Evolutionary conservation across 2,113 vertebrate species (phyloP).

Genomic region (Galeopterus variegatus): DNA sequence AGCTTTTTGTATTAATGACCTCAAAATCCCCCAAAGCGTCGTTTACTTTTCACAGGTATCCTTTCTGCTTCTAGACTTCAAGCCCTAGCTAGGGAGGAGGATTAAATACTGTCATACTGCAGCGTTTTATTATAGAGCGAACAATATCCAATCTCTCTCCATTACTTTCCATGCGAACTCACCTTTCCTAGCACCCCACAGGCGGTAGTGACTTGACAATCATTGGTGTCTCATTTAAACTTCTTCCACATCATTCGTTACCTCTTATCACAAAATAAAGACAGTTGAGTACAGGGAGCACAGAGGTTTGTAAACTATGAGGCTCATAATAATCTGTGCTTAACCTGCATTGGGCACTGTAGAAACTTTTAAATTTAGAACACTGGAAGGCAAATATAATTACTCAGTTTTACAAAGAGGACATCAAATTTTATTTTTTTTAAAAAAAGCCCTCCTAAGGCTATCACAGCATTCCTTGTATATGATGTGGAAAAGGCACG

Average conservation of each 20-base stretch:
- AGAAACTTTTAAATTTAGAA: neutral
- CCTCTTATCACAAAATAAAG: neutral
- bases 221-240: neutral
- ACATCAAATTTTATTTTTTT: neutral
- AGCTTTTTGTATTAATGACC: neutral
- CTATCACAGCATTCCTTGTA: neutral
- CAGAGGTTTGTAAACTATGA: neutral
- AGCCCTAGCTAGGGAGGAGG: neutral
- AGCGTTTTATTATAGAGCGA: neutral
- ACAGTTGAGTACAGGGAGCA: neutral
- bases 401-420: neutral
- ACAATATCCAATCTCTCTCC: neutral
- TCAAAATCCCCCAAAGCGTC: neutral
- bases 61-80: neutral
- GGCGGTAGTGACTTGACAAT: neutral
- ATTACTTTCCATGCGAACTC: neutral
- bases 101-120: no score
- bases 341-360: neutral
- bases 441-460: neutral
- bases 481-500: neutral
- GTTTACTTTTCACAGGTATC: neutral
- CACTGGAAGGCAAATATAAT: neutral
- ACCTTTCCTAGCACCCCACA: neutral
- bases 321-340: neutral
- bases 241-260: neutral